Percentiles rank a stretch among this genome's conserved stretches.
Conservation (phyloP, 2,888 invertebrate species). For the Conomelus anceps region DNA sequence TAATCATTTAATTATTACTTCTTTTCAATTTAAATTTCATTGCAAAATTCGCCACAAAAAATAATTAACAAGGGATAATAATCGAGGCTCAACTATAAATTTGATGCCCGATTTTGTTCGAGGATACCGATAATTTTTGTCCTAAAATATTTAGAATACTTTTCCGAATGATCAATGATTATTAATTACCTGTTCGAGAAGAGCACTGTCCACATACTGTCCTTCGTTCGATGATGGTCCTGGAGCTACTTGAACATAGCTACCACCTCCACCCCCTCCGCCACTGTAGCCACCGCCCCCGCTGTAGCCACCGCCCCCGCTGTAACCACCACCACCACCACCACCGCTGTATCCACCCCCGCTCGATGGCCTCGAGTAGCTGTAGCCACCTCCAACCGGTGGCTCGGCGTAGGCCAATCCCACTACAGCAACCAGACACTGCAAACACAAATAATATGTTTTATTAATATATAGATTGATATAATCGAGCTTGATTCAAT, state of each 20-base stretch:
- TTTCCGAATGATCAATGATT: too few relatives aligned
- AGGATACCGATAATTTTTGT: too few relatives aligned
- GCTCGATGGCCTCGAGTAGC: conserved; percentile 62
- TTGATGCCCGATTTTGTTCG: too few relatives aligned
- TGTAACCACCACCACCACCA: conserved; percentile 43
- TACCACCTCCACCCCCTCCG: conserved; percentile 47
- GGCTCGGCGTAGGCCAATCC: conserved; percentile 33
- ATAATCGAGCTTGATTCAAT: neutral
- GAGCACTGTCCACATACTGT: conserved; percentile 69
- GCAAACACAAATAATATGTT: conserved; percentile 39
- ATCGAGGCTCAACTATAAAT: too few relatives aligned
- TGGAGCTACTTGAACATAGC: conserved; percentile 67
- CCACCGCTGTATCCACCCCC: conserved; percentile 40
- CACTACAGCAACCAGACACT: conserved; percentile 74
- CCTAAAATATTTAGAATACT: too few relatives aligned
- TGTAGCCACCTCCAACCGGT: conserved; percentile 52
- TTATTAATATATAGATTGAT: neutral
- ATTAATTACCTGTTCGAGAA: conserved; percentile 53
- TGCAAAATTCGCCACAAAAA: too few relatives aligned
- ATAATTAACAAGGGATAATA: too few relatives aligned
- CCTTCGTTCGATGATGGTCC: conserved; percentile 78
- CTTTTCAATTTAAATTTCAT: too few relatives aligned
- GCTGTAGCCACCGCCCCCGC: conserved; percentile 40
- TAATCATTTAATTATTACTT: too few relatives aligned
- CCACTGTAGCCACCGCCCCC: conserved; percentile 45